A percentile compares a stretch with the other conserved stretches of the same genome.
phyloP scores from a whole-genome alignment of 2,797 vertebrate species.

The Poeciliopsis presidionis region DNA sequence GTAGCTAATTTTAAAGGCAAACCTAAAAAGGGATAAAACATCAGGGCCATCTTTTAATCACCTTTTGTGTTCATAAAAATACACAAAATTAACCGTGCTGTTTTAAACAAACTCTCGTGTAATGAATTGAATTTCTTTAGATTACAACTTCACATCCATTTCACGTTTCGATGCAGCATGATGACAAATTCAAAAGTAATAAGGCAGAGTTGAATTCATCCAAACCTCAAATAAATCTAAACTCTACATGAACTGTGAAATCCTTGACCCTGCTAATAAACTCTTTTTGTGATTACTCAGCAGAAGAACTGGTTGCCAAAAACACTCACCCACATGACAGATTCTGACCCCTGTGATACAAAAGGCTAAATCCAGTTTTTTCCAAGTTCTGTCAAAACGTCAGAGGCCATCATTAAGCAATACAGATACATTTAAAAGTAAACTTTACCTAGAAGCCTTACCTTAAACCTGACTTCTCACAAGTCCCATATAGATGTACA shows the following conservation, averaged over 20 bases:
- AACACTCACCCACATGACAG: slow-evolving; percentile 54
- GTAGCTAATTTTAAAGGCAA: slow-evolving; percentile 19
- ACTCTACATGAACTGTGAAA: slow-evolving; percentile 26
- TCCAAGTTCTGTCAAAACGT: slow-evolving; percentile 50
- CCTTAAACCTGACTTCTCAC: slow-evolving; percentile 66
- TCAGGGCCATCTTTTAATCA: neutral
- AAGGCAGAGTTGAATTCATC: slow-evolving; percentile 32
- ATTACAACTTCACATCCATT: slow-evolving; percentile 17
- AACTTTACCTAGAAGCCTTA: slow-evolving; percentile 36
- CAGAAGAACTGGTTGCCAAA: slow-evolving; percentile 52
- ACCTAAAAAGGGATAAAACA: neutral
- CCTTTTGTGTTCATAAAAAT: neutral
- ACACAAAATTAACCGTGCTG: neutral
- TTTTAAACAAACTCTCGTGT: slow-evolving; percentile 4
- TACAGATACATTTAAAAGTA: slow-evolving; percentile 31
- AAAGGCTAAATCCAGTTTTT: slow-evolving; percentile 61
- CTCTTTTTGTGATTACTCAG: slow-evolving; percentile 43
- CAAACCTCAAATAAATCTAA: slow-evolving; percentile 60
- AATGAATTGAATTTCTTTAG: slow-evolving; percentile 23
- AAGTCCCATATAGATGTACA: slow-evolving; percentile 62
- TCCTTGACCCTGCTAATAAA: slow-evolving; percentile 29
- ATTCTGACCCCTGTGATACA: slow-evolving; percentile 61
- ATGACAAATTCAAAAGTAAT: slow-evolving; percentile 28
- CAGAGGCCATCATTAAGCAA: slow-evolving; percentile 23
- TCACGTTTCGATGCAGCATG: slow-evolving; percentile 25